Base-by-base conservation (phyloP, 2,888 invertebrate genomes). In the Lobophora halterata region DNA sequence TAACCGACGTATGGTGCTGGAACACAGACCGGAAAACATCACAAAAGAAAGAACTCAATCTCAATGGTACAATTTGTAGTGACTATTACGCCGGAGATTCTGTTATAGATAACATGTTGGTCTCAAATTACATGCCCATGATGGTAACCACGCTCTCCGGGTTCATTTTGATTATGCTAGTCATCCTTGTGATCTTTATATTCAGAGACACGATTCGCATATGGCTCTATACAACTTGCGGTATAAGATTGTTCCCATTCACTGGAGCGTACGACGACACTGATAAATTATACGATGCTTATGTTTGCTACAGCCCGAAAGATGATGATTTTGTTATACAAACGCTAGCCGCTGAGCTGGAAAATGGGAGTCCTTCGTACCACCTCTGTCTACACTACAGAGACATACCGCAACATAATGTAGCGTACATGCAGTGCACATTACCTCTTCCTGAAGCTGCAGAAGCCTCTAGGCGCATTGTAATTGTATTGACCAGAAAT, bases 261-360 rank as follows among this genome's bases (percentile, higher is more conserved):
- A 89, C 90, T 38, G 90, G 91, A 57, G 89, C 90, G 38, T 91
- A 90, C 77, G 95, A 94, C 71, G 95, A 95, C 74, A 90, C 93
- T 66, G 95, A 95, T 71, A 95, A 95, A 76, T 90, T 95, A 44
- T 97, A 96, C 88, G 97, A 98, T 82, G 97, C 95, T 53, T 97
- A 97, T 81, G 93, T 98, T 28, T 93, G 96, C 67, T 98, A 97
- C 88, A 95, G 96, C 66, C 94, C 95, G 42, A 95, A 95, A 79
- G 97, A 97, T 83, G 96, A 96, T 71, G 93, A 95, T 72, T 96
- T 96, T 81, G 96, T 97, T 35, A 91, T 95, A 58, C 94, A 95
- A 74, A 93, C 94, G 36, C 89, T 97, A 52, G 95, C 94, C 41
- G 93, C 93, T 45, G 95, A 96, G 68, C 83, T 97, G 61, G 97